Evolutionary conservation across 2,888 invertebrate genomes (phyloP).

Genomic region (Diarsia brunnea): DNA sequence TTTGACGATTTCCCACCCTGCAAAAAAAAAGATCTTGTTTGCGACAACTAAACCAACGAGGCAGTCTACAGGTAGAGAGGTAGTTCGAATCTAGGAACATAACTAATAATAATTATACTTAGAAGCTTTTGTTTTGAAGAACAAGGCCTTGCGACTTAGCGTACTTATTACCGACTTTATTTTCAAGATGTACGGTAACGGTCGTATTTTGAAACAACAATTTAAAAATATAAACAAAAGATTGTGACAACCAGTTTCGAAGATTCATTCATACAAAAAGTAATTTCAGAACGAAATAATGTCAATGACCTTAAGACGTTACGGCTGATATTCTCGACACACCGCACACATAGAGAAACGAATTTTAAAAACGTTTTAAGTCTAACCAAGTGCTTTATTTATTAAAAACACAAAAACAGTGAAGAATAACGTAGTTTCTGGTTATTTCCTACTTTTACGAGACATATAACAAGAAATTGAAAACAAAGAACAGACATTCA

Average conservation of each 20-base stretch:
- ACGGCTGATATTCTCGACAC: constrained; percentile 34
- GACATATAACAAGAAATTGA: neutral
- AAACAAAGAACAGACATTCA: neutral
- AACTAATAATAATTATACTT: no score
- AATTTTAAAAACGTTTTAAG: neutral
- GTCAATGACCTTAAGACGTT: constrained; percentile 44
- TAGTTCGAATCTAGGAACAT: no score
- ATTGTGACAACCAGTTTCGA: neutral
- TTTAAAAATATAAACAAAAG: constrained; percentile 2
- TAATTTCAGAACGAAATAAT: constrained; percentile 45
- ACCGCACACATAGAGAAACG: neutral
- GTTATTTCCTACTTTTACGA: no score
- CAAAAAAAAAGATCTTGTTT: no score
- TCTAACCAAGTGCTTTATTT: no score
- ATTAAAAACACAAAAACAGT: neutral
- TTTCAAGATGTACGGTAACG: neutral
- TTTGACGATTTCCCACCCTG: no score
- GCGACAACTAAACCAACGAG: no score
- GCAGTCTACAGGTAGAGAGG: no score
- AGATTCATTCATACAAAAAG: constrained; percentile 7
- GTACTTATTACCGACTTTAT: neutral
- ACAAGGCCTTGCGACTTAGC: no score
- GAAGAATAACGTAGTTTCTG: no score
- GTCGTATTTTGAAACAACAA: neutral
- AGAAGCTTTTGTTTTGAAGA: no score